Conservation (phyloP, 1,140 invertebrate genomes). For the Adoxophyes honmai region DNA sequence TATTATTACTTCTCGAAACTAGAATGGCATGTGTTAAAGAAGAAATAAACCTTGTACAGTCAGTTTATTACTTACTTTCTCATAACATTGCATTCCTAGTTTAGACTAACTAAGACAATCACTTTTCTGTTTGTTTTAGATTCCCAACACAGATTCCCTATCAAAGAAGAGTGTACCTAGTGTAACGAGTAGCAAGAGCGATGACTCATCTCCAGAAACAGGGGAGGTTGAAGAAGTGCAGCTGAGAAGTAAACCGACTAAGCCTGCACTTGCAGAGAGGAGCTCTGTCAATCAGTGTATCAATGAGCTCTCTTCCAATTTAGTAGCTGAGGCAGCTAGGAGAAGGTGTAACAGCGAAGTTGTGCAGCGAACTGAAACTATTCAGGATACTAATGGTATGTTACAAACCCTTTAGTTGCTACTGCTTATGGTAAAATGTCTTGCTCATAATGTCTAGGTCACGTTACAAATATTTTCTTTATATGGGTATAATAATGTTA, state of each 20-base stretch:
- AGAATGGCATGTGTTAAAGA: too few relatives aligned
- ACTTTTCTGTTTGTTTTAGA: constrained; percentile 35
- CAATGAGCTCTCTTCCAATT: constrained; percentile 80
- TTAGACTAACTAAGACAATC: too few relatives aligned
- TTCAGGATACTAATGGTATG: constrained; percentile 51
- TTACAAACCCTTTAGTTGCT: constrained; percentile 15
- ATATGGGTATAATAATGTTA: too few relatives aligned
- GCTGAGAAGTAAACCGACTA: constrained; percentile 58
- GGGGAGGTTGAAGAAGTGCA: constrained; percentile 64
- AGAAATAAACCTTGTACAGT: too few relatives aligned
- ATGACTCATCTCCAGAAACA: constrained; percentile 50
- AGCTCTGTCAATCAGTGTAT: constrained; percentile 81
- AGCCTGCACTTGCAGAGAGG: constrained; percentile 60
- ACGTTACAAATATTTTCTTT: too few relatives aligned
- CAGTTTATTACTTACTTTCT: too few relatives aligned
- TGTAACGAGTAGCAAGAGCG: constrained; percentile 47
- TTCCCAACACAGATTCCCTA: constrained; percentile 53
- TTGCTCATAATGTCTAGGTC: too few relatives aligned
- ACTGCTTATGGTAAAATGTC: too few relatives aligned
- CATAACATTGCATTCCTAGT: too few relatives aligned
- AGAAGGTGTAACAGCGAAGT: constrained; percentile 71
- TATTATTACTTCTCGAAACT: too few relatives aligned
- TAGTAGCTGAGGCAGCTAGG: constrained; percentile 62
- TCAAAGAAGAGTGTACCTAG: constrained; percentile 61
- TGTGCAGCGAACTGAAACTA: constrained; percentile 57